Evolutionary conservation across 1,140 invertebrate genomes (phyloP), one percentile per base, ranked within the genome.

Genomic region (Scaptomyza graminum): DNA sequence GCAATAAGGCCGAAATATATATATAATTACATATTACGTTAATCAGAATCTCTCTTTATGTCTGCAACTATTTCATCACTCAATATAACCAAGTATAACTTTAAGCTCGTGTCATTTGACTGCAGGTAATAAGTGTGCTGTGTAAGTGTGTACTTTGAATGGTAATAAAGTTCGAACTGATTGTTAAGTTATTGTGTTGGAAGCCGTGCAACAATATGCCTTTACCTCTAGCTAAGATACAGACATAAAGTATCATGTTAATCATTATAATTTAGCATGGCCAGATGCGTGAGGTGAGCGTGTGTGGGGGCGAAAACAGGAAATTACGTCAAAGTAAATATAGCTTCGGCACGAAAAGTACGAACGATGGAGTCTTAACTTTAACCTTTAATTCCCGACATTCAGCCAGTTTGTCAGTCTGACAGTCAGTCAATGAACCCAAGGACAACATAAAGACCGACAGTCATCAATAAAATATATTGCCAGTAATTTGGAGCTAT

Each of bases 401-500:
- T 22, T 22, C 41, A n/a, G 44, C 11, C 56, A 1, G 43, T n/a
- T 22, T 25, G 22, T 28, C n/a, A 18, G 54, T 18, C 22, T 11
- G 54, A n/a, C 12, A 47, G 56, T 37, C 28, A 22, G 46, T 51
- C 54, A 52, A 44, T 63, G 60, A 63, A 52, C 49, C 51, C 61
- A 64, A 55, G 61, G 50, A 55, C 61, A 54, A 50, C 7, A 59
- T 16, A 65, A 31, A 5, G 49, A 51, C 34, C 62, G 55, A 73
- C 66, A 74, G 68, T 80, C 80, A 85, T 74, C 80, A 85, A 84
- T 84, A 84, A 70, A 76, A 68, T 69, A 69, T 74, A 79, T 61
- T 55, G 54, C 44, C 43, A 49, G 65, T 68, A 75, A 52, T 51
- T 59, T 41, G 12, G 34, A 47, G 31, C 15, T 3, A 15, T 39